Conservation (phyloP, 2,888 invertebrate species). For the Charanyca ferruginea region DNA sequence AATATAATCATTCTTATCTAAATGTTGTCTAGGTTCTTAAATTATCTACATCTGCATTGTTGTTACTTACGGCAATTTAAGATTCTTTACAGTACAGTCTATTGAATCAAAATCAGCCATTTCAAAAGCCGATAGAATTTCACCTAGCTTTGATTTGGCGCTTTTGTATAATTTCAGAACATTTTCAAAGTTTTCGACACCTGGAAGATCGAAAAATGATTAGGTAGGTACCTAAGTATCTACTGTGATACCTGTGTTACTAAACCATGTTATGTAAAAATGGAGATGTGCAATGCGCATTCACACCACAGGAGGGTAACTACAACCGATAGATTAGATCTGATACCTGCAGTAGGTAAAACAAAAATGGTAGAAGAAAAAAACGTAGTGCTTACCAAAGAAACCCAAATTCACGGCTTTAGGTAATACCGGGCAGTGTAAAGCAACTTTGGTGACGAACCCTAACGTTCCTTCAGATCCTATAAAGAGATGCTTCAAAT, state of each 20-base stretch:
- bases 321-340: not conserved
- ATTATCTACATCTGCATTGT: not conserved
- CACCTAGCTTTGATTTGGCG: conserved; percentile 95
- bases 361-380: conserved; percentile 1
- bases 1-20: not conserved
- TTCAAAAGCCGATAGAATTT: conserved; percentile 98
- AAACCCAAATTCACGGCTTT: conserved; percentile 96
- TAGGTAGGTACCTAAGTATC: too few relatives aligned
- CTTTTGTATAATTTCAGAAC: conserved; percentile 94
- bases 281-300: conserved; percentile 11
- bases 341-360: conserved; percentile 4
- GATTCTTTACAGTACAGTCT: conserved; percentile 92
- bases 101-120: conserved; percentile 96
- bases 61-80: conserved; percentile 85
- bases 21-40: not conserved
- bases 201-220: conserved; percentile 76
- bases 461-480: conserved; percentile 99
- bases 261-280: conserved; percentile 1
- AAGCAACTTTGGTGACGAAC: conserved; percentile 97
- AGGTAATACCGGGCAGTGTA: conserved; percentile 97
- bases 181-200: conserved; percentile 94
- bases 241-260: not conserved
- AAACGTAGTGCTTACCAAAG: conserved; percentile 92
- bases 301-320: conserved; percentile 5
- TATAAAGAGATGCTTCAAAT: conserved; percentile 98